Evolutionary conservation across 1,140 invertebrate genomes (phyloP), one percentile per base, ranked within the genome.

Genomic region (Ceratitis capitata): DNA sequence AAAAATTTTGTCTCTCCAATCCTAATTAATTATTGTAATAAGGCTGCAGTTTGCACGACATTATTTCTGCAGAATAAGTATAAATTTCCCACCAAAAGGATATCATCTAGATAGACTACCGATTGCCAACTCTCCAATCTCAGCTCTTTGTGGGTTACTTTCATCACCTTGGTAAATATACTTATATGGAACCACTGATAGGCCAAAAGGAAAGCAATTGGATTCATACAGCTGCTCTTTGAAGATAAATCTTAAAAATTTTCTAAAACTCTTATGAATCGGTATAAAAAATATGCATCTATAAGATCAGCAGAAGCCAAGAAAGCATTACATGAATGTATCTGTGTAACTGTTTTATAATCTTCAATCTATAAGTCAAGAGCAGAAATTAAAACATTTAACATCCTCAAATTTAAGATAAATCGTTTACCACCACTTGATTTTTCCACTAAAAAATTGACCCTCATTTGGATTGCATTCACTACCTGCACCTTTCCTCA

Each of bases 251-350:
- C 56, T 61, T 26, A 61, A 29, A 61, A 61, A 61, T 61, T 61
- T 61, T 3, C 56, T 1, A 26, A 61, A 61, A 61, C 12, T 29
- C 5, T 6, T 29, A 2, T 61, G 56, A 61, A 61, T 61, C 23
- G 56, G 56, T 61, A 61, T 61, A 61, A 19, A 29, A 61, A 61
- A 61, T 61, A 61, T 61, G 56, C 26, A 61, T 61, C 56, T n/a
- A n/a, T n/a, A 61, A 61, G n/a, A 19, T 69, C 61, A 35, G 39
- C 14, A 10, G 29, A 69, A 12, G 61, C 61, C 29, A 69, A 69
- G 16, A 35, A 69, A 35, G 32, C 32, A 4, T 69, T 29, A 29
- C 23, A 29, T 29, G 58, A 61, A 1, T 39, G 32, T 69, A 69
- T 39, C 19, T 39, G 64, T 69, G 32, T 69, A 39, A 42, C 32